Base-by-base conservation (phyloP, 2,113 vertebrate genomes). In the Poicephalus gulielmi region DNA sequence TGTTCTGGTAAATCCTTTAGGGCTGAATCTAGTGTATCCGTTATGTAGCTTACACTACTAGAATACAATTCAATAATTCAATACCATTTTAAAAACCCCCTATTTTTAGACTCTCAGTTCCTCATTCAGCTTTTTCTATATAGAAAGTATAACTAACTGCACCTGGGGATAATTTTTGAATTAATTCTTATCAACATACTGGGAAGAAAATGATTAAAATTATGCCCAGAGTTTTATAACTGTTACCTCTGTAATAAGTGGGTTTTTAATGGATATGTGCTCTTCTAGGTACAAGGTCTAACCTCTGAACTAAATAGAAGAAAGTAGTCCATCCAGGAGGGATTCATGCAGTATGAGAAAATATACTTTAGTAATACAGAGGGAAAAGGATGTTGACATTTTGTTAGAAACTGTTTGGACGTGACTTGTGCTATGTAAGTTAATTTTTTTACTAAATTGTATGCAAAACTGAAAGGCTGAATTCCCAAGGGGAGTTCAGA, bases 61-160 rank as follows among this genome's bases (percentile, higher is more conserved):
- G 76, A 93, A 96, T 94, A 31, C 80, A 78, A 86, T 70, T 93
- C 83, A 90, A 84, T 91, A 83, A 94, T 90, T 95, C 76, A 88
- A 79, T 93, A 57, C 30, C 44, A 91, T 49, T 49, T 62, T 49
- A 62, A 50, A 57, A 69, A 63, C 35, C 52, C 30, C 3, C 39
- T 94, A 84, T 79, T 89, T 94, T 94, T 95, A 87, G 88, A 35
- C 47, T 39, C 31, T 59, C 19, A 14, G 33, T 9, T 92, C 55
- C 41, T 93, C 94, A 89, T 92, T 94, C 86, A 95, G 64, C 20
- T 90, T 92, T 92, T 94, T 79, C 69, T 64, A 24, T 19, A 12
- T 9, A 93, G 67, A 27, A 39, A 73, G 9, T n/a, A 14, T 14
- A 67, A 27, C 66, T 49, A 81, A 17, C 49, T 91, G 66, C 92